phyloP scores from a whole-genome alignment of 2,888 invertebrate species.

The Lasioglossum oenotherae region DNA sequence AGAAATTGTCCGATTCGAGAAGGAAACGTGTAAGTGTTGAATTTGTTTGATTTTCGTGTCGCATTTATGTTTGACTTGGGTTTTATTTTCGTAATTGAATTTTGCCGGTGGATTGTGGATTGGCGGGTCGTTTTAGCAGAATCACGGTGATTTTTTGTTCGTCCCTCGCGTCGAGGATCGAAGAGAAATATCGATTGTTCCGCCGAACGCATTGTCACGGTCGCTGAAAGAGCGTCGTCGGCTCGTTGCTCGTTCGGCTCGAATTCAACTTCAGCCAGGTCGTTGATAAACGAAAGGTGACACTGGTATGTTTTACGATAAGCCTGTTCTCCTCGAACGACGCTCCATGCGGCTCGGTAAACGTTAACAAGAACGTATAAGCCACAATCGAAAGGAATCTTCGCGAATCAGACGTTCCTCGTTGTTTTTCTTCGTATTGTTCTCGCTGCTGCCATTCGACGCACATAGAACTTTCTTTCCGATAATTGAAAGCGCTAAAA shows the following conservation, averaged over 20 bases:
- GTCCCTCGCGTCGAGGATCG: constrained; percentile 24
- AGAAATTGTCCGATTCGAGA: not conserved
- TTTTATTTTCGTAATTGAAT: not conserved
- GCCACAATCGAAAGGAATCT: constrained; percentile 17
- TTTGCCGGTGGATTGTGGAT: not conserved
- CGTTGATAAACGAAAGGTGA: constrained; percentile 81
- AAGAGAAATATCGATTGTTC: not conserved
- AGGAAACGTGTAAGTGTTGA: not conserved
- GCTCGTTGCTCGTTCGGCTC: constrained; percentile 62
- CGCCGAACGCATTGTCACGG: constrained; percentile 44
- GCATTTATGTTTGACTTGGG: not conserved
- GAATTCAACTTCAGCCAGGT: constrained; percentile 76
- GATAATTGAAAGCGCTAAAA: not conserved
- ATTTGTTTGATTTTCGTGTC: not conserved
- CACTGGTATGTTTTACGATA: constrained; percentile 79
- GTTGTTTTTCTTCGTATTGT: constrained; percentile 8
- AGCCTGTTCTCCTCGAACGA: constrained; percentile 56
- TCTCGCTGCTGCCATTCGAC: not conserved
- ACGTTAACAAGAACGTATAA: constrained; percentile 29
- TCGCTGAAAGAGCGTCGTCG: constrained; percentile 45
- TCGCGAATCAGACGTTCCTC: constrained; percentile 1
- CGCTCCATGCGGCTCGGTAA: constrained; percentile 27
- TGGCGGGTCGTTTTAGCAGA: not conserved
- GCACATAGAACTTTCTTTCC: not conserved
- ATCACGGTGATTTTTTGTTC: constrained; percentile 13